These are phyloP conservation scores for Oryzias woworae DNA, from an alignment of 2,113 vertebrate species.

Conservation along the genomic window DNA sequence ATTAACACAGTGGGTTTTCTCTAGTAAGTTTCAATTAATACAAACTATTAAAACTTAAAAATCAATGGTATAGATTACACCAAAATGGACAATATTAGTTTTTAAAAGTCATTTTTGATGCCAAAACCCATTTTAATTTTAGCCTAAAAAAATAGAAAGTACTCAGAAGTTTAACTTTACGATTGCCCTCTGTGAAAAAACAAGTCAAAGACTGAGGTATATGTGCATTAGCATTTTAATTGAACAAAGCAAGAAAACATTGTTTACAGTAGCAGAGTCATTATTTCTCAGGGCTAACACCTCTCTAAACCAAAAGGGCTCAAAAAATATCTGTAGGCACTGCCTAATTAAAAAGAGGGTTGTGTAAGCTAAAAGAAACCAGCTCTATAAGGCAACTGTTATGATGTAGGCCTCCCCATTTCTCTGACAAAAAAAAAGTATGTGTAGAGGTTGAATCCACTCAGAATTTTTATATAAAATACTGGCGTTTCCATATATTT, in stretches of 20 bases:
- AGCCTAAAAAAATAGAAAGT: no score
- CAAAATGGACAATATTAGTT: no score
- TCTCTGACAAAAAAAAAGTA: constrained; percentile 67
- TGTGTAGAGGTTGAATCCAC: constrained; percentile 65
- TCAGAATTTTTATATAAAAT: constrained; percentile 72
- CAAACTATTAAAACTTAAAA: no score
- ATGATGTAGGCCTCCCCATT: constrained; percentile 62
- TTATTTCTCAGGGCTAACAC: constrained; percentile 70
- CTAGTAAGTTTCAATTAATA: no score
- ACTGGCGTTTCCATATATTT: constrained; percentile 64
- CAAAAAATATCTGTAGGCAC: constrained; percentile 75
- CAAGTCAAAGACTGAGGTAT: constrained; percentile 28
- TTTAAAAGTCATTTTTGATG: no score
- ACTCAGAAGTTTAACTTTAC: no score
- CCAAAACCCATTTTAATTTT: no score
- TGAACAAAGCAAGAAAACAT: constrained; percentile 79
- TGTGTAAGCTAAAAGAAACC: constrained; percentile 74
- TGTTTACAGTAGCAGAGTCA: constrained; percentile 78
- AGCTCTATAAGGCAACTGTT: constrained; percentile 78
- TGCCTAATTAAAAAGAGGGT: constrained; percentile 73
- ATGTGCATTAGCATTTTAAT: constrained; percentile 78
- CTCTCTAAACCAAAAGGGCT: constrained; percentile 68
- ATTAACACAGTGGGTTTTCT: no score
- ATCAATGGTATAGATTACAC: no score
- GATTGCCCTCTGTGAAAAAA: background rate